phyloP scores from a whole-genome alignment of 2,888 invertebrate species.

The Limenitis camilla region DNA sequence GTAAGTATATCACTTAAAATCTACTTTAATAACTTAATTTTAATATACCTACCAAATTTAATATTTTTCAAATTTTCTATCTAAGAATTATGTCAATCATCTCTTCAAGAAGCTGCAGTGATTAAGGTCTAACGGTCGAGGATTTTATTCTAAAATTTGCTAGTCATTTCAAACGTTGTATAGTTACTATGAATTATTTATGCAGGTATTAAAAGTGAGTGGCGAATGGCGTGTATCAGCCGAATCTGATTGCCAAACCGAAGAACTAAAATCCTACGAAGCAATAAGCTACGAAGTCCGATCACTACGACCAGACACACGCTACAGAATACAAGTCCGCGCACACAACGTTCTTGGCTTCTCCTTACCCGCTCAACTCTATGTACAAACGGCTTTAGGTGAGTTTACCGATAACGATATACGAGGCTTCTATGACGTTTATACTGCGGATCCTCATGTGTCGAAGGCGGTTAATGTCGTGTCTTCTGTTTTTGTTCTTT shows the following conservation, averaged over 20 bases:
- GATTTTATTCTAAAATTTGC: too few species aligned
- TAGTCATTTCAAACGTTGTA: neutral
- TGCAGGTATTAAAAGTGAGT: slow-evolving; percentile 78
- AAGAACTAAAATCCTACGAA: slow-evolving; percentile 76
- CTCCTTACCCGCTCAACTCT: slow-evolving; percentile 84
- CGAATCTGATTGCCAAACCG: slow-evolving; percentile 73
- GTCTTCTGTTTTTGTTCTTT: slow-evolving; percentile 46
- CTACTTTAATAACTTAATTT: too few species aligned
- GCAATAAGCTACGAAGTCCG: slow-evolving; percentile 80
- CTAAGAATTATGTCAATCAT: too few species aligned
- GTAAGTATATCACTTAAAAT: slow-evolving; percentile 66
- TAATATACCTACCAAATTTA: too few species aligned
- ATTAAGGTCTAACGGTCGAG: too few species aligned
- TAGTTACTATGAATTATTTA: neutral
- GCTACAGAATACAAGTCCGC: slow-evolving; percentile 87
- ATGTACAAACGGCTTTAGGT: slow-evolving; percentile 91
- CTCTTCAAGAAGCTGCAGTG: too few species aligned
- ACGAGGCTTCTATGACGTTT: slow-evolving; percentile 69
- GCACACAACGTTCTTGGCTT: slow-evolving; percentile 91
- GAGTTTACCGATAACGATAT: slow-evolving; percentile 77
- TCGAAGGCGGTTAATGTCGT: slow-evolving; percentile 46
- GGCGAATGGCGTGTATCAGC: slow-evolving; percentile 78
- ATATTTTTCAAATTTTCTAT: too few species aligned
- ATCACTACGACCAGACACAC: slow-evolving; percentile 83
- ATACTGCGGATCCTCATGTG: slow-evolving; percentile 52